These are phyloP conservation scores for Neostethus bicornis DNA, from an alignment of 2,797 vertebrate genomes.

Conservation along the genomic window DNA sequence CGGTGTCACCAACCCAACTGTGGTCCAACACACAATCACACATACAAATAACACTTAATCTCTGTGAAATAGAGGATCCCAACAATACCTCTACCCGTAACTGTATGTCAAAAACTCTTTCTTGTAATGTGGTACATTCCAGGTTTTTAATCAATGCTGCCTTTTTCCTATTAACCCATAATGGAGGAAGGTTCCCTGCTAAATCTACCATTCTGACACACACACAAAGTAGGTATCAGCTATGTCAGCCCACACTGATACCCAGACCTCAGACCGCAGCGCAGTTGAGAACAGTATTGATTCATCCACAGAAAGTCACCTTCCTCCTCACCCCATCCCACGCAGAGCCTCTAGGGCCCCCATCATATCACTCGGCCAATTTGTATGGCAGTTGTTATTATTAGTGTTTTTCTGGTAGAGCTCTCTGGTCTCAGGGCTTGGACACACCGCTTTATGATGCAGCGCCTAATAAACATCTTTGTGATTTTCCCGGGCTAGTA, in stretches of 20 bases:
- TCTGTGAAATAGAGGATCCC: conserved; percentile 47
- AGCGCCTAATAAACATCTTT: conserved; percentile 77
- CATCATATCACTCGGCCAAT: conserved; percentile 63
- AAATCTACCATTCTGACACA: conserved; percentile 44
- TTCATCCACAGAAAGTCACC: conserved; percentile 75
- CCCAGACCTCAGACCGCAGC: conserved; percentile 34
- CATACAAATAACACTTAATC: conserved; percentile 30
- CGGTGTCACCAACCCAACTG: conserved; percentile 45
- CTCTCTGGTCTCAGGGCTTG: conserved; percentile 65
- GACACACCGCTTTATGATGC: conserved; percentile 73
- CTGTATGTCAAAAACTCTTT: conserved; percentile 38
- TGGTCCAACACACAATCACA: conserved; percentile 24
- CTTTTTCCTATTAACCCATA: conserved; percentile 65
- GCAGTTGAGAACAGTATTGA: conserved; percentile 56
- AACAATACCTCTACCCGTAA: conserved; percentile 36
- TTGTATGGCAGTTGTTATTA: conserved; percentile 75
- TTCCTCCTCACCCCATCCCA: conserved; percentile 55
- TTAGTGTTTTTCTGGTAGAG: conserved; percentile 66
- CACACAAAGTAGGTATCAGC: conserved; percentile 33
- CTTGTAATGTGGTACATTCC: conserved; percentile 49
- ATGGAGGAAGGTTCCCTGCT: conserved; percentile 50
- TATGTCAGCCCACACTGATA: conserved; percentile 34
- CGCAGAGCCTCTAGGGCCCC: conserved; percentile 41
- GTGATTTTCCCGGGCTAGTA: conserved; percentile 79
- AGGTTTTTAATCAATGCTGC: conserved; percentile 57